Base-by-base conservation (phyloP, 2,888 invertebrate species). In the Spilosoma lubricipeda region DNA sequence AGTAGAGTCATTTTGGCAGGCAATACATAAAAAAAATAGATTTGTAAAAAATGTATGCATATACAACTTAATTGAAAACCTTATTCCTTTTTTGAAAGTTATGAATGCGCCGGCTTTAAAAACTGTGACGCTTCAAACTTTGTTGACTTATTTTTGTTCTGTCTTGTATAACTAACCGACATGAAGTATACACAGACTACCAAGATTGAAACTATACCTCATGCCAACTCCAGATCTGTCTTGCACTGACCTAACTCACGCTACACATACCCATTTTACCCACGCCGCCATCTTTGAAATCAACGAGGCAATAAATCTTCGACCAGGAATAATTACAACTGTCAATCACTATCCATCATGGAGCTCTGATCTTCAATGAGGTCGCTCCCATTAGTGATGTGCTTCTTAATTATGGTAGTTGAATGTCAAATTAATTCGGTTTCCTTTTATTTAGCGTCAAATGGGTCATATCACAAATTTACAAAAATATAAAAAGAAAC, bases 351-450 rank as follows among this genome's bases (percentile, higher is more conserved):
- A 27, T 59, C 59, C 13, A 59, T 59, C 13, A 56, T n/a, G 52
- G 52, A n/a, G 52, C 52, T 56, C 52, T 56, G 52, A 56, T 56
- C 52, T 56, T 23, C 52, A 56, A 56, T 56, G n/a, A 56, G 52
- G 52, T 56, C 52, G 59, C 59, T 27, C 15, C 27, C 27, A 27
- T 59, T 59, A 13, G 27, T 27, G 59, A 27, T 23, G 0, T 56
- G n/a, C 11, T 27, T 27, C 27, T 59, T 27, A 27, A 27, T 27
- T 59, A 59, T 15, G 0, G 27, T 59, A 27, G 59, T 59, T 27
- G n/a, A 52, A 56, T n/a, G 9, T 56, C 52, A 56, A 56, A 15
- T 56, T 13, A 27, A 59, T 13, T 59, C 27, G 13, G 15, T 27
- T 59, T 59, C 59, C 27, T 27, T 59, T 27, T 59, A n/a, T 59